phyloP scores from a whole-genome alignment of 1,140 invertebrate genomes.

The Drosophila teissieri region DNA sequence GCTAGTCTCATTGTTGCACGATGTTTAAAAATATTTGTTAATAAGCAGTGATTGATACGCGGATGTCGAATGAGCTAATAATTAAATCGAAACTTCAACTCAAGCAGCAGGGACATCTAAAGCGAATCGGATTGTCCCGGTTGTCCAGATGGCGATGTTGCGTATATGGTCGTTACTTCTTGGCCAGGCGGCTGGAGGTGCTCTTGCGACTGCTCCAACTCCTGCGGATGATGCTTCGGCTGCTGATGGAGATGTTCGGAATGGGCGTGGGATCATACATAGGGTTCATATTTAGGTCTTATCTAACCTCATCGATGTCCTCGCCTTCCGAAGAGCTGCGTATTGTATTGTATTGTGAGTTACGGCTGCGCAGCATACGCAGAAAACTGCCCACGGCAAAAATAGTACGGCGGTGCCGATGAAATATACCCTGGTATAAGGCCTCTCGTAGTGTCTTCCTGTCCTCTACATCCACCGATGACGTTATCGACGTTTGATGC shows the following conservation, averaged over 20 bases:
- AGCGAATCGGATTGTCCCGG: slow-evolving; percentile 53
- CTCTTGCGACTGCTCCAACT: slow-evolving; percentile 5
- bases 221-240: slow-evolving; percentile 8
- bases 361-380: slow-evolving; percentile 91
- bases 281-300: slow-evolving; percentile 52
- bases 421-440: slow-evolving; percentile 92
- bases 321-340: slow-evolving; percentile 84
- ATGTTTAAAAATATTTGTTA: background rate
- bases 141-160: slow-evolving; percentile 25
- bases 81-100: slow-evolving; percentile 1
- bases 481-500: slow-evolving; percentile 84
- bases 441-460: slow-evolving; percentile 88
- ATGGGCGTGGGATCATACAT: slow-evolving; percentile 35
- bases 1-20: slow-evolving; percentile 66
- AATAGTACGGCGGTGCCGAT: slow-evolving; percentile 91
- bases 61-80: slow-evolving; percentile 1
- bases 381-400: slow-evolving; percentile 92
- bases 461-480: slow-evolving; percentile 84
- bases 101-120: slow-evolving; percentile 23
- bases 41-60: slow-evolving; percentile 24
- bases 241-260: slow-evolving; percentile 37
- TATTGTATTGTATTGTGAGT: slow-evolving; percentile 92
- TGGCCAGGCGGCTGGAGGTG: slow-evolving; percentile 11
- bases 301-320: slow-evolving; percentile 84
- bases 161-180: slow-evolving; percentile 29